Evolutionary conservation across 2,797 vertebrate species (phyloP), one percentile per base, ranked within the genome.

Genomic region (Cuniculus paca): DNA sequence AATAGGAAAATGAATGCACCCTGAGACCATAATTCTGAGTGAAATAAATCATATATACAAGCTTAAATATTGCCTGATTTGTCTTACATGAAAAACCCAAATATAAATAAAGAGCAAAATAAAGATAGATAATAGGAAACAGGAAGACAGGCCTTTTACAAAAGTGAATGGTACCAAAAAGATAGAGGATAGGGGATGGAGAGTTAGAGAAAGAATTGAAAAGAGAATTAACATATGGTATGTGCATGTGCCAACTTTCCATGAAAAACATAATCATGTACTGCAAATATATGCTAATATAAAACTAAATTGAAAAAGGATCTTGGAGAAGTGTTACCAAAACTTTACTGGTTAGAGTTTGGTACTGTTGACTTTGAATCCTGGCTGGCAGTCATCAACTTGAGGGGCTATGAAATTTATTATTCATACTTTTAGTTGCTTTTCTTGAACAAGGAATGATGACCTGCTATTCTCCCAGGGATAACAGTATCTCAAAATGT

Each of bases 121-220:
- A 36, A 19, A 68, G 65, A 70, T 39, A 70, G n/a, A 42, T 72
- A 26, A 72, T 39, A 72, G 39, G 39, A 72, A 72, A 42, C 22
- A 42, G 36, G 22, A 11, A 42, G 24, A 5, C 5, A 72, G 36
- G 24, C 68, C 10, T 42, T 72, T 72, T 24, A 10, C 68, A 39
- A 24, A 39, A 72, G 68, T 42, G 36, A 72, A 13, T 72, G 68
- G 10, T 72, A 12, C 20, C 36, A 12, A 72, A 70, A 36, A 70
- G 22, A 6, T 24, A 12, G 10, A 72, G n/a, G 36, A 26, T 12
- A 39, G 36, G 20, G 68, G 17, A 24, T 26, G 26, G 39, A 5
- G 22, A 42, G 4, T 0, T 11, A 70, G 11, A 2, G 0, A 4
- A 39, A 39, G 36, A 4, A 11, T 2, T 72, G 39, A 26, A 26